These are phyloP conservation scores for Potamarius usumacintae DNA, from an alignment of 2,113 vertebrate genomes.

Conservation along the genomic window DNA sequence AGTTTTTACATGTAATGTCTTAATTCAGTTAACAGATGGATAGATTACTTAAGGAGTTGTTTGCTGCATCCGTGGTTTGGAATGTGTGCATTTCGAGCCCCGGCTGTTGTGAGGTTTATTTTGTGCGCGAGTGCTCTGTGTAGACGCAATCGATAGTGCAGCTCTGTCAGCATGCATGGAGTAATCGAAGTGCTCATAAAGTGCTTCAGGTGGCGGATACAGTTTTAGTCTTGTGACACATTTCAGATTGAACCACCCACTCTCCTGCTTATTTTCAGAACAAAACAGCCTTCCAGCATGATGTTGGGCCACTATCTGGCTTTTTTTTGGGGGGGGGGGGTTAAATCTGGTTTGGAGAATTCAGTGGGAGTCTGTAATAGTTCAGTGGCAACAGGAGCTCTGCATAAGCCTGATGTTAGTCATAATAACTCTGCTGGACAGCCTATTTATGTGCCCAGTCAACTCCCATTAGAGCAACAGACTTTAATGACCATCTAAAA, in stretches of 20 bases:
- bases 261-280: constrained; percentile 21
- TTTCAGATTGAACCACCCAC: constrained; percentile 23
- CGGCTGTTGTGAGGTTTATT: background rate
- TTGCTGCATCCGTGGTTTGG: background rate
- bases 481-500: constrained; percentile 17
- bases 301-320: background rate
- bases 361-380: background rate
- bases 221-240: background rate
- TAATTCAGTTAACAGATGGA: background rate
- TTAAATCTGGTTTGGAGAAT: background rate
- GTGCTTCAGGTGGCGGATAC: constrained; percentile 39
- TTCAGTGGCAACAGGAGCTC: background rate
- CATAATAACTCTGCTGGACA: constrained; percentile 29
- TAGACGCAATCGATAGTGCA: constrained; percentile 40
- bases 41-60: background rate
- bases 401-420: background rate
- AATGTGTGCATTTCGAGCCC: background rate
- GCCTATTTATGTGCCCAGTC: background rate
- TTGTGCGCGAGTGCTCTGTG: constrained; percentile 15
- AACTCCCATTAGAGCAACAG: constrained; percentile 19
- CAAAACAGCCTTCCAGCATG: constrained; percentile 18
- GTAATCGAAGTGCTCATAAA: constrained; percentile 52
- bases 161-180: constrained; percentile 50
- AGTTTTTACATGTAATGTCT: background rate
- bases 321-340: background rate